These are phyloP conservation scores for Oncorhynchus keta DNA, from an alignment of 2,113 vertebrate species.

Conservation along the genomic window DNA sequence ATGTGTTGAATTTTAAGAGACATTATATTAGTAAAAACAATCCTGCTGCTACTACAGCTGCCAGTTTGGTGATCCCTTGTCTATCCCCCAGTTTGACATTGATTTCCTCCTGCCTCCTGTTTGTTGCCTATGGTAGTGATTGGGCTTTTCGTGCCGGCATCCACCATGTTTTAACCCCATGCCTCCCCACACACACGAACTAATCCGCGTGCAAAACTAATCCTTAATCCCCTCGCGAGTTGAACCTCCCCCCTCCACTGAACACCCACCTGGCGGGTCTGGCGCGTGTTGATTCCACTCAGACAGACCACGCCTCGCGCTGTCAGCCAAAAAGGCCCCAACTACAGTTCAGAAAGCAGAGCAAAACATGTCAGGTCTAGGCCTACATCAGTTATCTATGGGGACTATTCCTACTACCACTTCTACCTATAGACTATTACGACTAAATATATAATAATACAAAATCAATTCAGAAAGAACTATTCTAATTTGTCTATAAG, in stretches of 20 bases:
- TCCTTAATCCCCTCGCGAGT: conserved; percentile 75
- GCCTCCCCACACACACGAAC: conserved; percentile 50
- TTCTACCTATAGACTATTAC: too few species aligned
- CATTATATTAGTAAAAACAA: not conserved
- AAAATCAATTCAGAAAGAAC: not conserved
- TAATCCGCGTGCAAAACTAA: conserved; percentile 77
- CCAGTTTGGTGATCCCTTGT: conserved; percentile 27
- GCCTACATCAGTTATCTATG: not conserved
- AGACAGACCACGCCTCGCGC: conserved; percentile 27
- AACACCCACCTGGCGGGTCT: conserved; percentile 30
- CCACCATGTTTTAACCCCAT: conserved; percentile 71
- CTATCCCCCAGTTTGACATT: conserved; percentile 33
- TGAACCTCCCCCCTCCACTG: conserved; percentile 42
- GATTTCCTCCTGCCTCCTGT: conserved; percentile 36
- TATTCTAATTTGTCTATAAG: not conserved
- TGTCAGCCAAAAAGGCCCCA: not conserved
- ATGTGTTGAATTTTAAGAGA: not conserved
- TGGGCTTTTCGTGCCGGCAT: conserved; percentile 51
- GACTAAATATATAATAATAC: too few species aligned
- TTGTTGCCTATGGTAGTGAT: conserved; percentile 42
- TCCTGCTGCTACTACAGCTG: not conserved
- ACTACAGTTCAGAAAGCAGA: not conserved
- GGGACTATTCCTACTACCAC: not conserved
- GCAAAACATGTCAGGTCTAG: not conserved
- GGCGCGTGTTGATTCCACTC: conserved; percentile 26